These are phyloP conservation scores for Grantiella picta DNA, from an alignment of 2,113 vertebrate species.

Conservation along the genomic window DNA sequence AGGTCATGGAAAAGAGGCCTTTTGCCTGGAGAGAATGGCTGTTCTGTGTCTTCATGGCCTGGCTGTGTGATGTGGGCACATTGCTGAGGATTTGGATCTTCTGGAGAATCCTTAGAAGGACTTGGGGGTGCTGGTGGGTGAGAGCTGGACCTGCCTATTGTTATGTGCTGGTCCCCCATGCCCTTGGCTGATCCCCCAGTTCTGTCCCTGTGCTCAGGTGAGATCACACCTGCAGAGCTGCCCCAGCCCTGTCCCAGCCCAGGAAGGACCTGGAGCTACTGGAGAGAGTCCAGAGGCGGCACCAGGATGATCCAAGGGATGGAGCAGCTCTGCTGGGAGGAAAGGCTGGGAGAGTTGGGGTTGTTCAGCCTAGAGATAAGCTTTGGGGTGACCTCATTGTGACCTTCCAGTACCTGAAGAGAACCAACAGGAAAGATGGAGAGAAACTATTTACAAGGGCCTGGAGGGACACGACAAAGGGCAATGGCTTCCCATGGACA, in stretches of 20 bases:
- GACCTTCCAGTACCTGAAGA: not conserved
- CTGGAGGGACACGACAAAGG: not conserved
- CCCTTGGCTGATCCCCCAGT: not conserved
- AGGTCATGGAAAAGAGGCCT: not conserved
- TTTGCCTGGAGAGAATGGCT: not conserved
- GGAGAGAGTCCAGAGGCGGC: not conserved
- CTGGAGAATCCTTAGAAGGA: not conserved
- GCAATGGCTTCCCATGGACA: not conserved
- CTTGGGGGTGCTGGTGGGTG: not conserved
- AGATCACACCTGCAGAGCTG: not conserved
- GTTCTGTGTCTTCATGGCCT: not conserved
- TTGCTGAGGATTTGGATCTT: not conserved
- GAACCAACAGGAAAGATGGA: not conserved
- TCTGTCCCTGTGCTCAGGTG: not conserved
- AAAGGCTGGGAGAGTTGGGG: not conserved
- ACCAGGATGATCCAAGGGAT: not conserved
- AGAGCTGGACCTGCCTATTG: not conserved
- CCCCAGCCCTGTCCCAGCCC: not conserved
- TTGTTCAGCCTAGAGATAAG: not conserved
- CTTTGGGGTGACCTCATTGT: too few relatives aligned
- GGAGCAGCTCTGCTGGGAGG: not conserved
- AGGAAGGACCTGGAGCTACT: not conserved
- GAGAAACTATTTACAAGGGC: not conserved
- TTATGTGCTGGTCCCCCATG: too few relatives aligned
- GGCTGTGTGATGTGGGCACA: not conserved